phyloP scores from a whole-genome alignment of 2,113 vertebrate species.

The Rhynchomys soricoides region DNA sequence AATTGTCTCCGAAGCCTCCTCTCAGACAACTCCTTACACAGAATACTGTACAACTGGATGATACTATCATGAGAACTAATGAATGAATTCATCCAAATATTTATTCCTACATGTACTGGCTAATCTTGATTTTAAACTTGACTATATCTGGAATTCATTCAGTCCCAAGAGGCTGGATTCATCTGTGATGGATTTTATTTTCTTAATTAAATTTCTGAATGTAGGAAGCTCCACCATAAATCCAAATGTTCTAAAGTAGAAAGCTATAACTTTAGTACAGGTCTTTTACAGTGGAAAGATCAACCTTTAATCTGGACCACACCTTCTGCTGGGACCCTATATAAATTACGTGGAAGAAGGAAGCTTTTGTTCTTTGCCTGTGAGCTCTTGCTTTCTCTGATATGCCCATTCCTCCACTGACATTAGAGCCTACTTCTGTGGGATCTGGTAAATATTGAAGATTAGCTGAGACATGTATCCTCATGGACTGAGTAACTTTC shows the following conservation, averaged over 20 bases:
- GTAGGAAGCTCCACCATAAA: not conserved
- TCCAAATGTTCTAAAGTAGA: rapidly evolving
- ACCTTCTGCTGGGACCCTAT: not conserved
- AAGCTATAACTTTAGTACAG: not conserved
- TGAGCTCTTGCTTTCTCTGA: not conserved
- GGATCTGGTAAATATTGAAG: not conserved
- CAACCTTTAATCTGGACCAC: not conserved
- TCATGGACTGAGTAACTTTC: too few species aligned
- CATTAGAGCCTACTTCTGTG: not conserved
- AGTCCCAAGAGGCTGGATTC: not conserved
- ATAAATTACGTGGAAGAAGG: too few species aligned
- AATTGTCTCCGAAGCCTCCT: not conserved
- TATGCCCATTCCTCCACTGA: not conserved
- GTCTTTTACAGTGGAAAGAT: not conserved
- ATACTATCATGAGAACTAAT: not conserved
- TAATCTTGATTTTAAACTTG: not conserved
- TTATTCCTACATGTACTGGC: too few species aligned
- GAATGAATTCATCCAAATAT: not conserved
- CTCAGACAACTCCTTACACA: not conserved
- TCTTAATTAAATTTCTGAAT: not conserved
- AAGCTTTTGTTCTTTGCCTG: not conserved
- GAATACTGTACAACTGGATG: not conserved
- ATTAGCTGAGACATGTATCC: not conserved
- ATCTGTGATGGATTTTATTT: not conserved
- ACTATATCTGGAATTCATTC: not conserved